Evolutionary conservation across 2,113 vertebrate genomes (phyloP).

Genomic region (Entelurus aequoreus): DNA sequence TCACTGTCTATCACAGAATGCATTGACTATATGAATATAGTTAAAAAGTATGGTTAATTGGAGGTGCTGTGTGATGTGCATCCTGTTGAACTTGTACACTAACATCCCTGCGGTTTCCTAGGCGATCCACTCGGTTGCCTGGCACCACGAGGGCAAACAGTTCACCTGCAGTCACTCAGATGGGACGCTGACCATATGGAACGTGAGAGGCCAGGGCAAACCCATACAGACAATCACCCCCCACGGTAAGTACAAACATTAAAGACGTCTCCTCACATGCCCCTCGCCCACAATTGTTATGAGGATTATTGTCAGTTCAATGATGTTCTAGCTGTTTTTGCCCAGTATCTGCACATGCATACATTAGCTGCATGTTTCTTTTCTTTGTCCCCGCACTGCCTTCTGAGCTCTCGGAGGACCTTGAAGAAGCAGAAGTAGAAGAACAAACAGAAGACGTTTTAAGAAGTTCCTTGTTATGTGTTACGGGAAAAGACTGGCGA

Average conservation of each 20-base stretch:
- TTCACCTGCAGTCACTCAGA: constrained; percentile 99
- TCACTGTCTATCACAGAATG: no score
- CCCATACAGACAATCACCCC: constrained; percentile 96
- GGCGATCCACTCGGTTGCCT: constrained; percentile 98
- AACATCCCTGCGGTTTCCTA: constrained; percentile 53
- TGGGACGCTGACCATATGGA: constrained; percentile 97
- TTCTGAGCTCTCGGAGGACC: constrained; percentile 15
- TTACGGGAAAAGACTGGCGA: background rate
- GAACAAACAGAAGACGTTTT: constrained; percentile 35
- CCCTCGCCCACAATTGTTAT: constrained; percentile 19
- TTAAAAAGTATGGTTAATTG: no score
- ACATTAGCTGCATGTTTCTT: constrained; percentile 40
- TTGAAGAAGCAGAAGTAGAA: constrained; percentile 11
- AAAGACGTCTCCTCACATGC: constrained; percentile 1
- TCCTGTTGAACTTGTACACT: constrained; percentile 19
- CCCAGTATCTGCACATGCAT: constrained; percentile 14
- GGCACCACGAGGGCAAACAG: constrained; percentile 99
- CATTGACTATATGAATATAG: no score
- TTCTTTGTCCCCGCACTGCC: constrained; percentile 6
- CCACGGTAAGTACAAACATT: constrained; percentile 80
- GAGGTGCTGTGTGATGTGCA: background rate
- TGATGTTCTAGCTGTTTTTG: constrained; percentile 40
- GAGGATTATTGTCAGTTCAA: constrained; percentile 45
- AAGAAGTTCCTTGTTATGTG: constrained; percentile 32
- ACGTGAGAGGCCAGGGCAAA: constrained; percentile 87